Base-by-base conservation (phyloP, 2,113 vertebrate species). In the Meriones unguiculatus region DNA sequence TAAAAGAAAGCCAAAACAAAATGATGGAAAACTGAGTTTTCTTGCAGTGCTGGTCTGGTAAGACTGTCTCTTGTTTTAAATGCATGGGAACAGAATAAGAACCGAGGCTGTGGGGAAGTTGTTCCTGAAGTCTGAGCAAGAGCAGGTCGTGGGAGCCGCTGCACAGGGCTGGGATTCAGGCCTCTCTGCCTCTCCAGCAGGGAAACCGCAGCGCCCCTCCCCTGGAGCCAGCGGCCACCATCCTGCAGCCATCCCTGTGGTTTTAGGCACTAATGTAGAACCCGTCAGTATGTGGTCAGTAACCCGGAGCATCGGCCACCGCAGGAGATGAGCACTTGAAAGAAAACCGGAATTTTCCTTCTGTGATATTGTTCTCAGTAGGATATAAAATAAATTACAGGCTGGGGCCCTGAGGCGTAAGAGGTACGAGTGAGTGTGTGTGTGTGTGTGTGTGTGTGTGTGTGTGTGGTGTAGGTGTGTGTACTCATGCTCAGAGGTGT, bases 61-160 rank as follows among this genome's bases (percentile, higher is more conserved):
- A 96, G 96, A 89, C 95, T 80, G 67, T 93, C 59, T 93, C 57
- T 87, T 97, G 93, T 90, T 86, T 97, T 92, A 96, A 97, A 95
- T 95, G 88, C 35, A 78, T 94, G 95, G 91, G 90, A 96, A 95
- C 89, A 91, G 86, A 95, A 54, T 67, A 28, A 90, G 52, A 92
- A 54, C 20, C 4, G 41, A 7, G 65, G 87, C 81, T 96, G 57
- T 91, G 76, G 22, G 59, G 76, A 91, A 96, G 28, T 91, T 97
- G 41, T 14, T 0, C 52, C 69, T 80, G 92, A 92, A 89, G 65
- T 57, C 62, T 76, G 12, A 0, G 7, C 2, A 80, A 59, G 59
- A 89, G 18, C 38, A 70, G 91, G 57, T 76, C 77, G 50, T 77
- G 72, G 32, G 28, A 18, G 25, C 80, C 78, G 4, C 7, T 67